Base-by-base conservation (phyloP, 2,797 vertebrate genomes). In the Menidia menidia region DNA sequence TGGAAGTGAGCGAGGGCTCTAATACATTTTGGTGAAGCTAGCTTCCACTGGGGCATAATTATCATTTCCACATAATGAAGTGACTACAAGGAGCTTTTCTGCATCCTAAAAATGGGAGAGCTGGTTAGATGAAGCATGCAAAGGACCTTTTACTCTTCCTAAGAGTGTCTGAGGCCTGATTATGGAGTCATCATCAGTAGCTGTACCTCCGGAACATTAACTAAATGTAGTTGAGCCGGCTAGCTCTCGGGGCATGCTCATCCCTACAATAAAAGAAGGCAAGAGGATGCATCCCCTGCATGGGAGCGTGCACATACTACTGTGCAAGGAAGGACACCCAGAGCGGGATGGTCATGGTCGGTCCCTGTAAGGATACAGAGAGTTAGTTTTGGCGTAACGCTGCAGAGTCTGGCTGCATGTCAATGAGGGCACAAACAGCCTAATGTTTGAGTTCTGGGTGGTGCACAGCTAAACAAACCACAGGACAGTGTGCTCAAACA, bases 21-120 rank as follows among this genome's bases (percentile, higher is more conserved):
- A 78, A 86, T 80, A 78, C 66, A 73, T 82, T 84, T 87, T 80
- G 63, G 73, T 77, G 73, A 69, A 83, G 81, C 83, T 33, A 47
- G 75, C 83, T 81, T 91, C 86, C 89, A 87, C 80, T 83, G 80
- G 87, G 87, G 83, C 80, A 75, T 86, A 87, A 90, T 92, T 92
- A 91, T 88, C 75, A 87, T 90, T 88, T 89, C 80, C 75, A 78
- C 84, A 89, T 85, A 88, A 92, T 90, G 84, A 92, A 90, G 79
- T 77, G 80, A 91, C 87, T 81, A 87, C 84, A 89, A 87, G 66
- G 77, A 89, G 80, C 79, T 69, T 75, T 76, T 79, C 84, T 83
- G 85, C 88, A 92, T 93, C 82, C 69, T 78, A 86, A 84, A 78
- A 31, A 71, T 25, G 25, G 60, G 41, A 11, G 45, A 60, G 57